Conservation (phyloP, 2,888 invertebrate genomes). For the Ennomos erosarius region DNA sequence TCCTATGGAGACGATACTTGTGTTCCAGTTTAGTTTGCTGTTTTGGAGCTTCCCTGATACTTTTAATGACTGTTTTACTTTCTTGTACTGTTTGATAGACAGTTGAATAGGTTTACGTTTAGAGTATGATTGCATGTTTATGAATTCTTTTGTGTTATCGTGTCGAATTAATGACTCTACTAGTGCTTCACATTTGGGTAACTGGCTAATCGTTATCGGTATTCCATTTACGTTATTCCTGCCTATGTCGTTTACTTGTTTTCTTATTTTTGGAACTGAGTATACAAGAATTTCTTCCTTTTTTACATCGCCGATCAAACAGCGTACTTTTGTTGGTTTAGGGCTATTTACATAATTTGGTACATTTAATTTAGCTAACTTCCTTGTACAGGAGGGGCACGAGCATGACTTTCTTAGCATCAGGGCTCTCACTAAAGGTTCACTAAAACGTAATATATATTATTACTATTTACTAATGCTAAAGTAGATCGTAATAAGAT, state of each 20-base stretch:
- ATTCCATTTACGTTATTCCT: not conserved
- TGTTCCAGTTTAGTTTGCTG: conserved; percentile 38
- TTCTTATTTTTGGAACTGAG: not conserved
- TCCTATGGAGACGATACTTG: conserved; percentile 54
- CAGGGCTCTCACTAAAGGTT: conserved; percentile 1
- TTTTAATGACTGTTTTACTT: conserved; percentile 63
- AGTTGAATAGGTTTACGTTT: conserved; percentile 64
- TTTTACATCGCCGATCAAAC: conserved; percentile 7
- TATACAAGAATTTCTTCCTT: conserved; percentile 1
- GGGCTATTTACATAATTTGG: not conserved
- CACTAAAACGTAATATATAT: conserved; percentile 12
- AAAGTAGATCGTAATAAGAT: too few species aligned
- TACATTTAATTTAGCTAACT: not conserved
- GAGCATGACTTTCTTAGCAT: conserved; percentile 4
- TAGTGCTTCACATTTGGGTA: conserved; percentile 8
- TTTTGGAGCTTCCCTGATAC: conserved; percentile 36
- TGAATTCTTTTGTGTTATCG: not conserved
- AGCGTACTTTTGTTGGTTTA: conserved; percentile 6
- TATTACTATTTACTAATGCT: too few species aligned
- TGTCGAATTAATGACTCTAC: not conserved
- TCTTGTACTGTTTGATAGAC: conserved; percentile 66
- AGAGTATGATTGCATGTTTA: conserved; percentile 56
- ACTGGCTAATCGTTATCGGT: conserved; percentile 1
- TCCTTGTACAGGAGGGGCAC: conserved; percentile 6
- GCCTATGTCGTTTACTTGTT: not conserved